Percentiles rank a stretch among this genome's conserved stretches.
phyloP scores from a whole-genome alignment of 1,140 invertebrate species.

The Telenomus remus region DNA sequence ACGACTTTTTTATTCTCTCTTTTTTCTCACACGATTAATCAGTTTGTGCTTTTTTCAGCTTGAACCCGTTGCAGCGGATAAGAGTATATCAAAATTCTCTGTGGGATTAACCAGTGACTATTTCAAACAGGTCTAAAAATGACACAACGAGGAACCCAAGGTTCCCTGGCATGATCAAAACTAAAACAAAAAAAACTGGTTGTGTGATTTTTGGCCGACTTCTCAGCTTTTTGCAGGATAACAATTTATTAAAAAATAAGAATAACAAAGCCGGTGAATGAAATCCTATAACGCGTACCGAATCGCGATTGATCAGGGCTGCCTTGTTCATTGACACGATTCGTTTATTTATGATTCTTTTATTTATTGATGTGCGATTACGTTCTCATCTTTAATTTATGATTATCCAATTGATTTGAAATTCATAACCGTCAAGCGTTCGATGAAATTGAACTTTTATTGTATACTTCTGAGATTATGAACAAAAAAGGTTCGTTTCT shows the following conservation, averaged over 20 bases:
- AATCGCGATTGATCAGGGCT: conserved; percentile 31
- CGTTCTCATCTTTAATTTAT: not conserved
- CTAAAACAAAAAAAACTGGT: too few species aligned
- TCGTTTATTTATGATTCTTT: not conserved
- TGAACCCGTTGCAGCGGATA: conserved; percentile 67
- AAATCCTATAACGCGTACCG: conserved; percentile 44
- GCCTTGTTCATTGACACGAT: conserved; percentile 5
- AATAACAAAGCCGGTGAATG: conserved; percentile 53
- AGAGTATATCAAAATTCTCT: conserved; percentile 68
- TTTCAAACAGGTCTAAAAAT: conserved; percentile 65
- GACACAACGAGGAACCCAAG: conserved; percentile 18
- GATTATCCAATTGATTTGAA: not conserved
- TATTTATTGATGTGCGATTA: conserved; percentile 14
- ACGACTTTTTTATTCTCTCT: not conserved
- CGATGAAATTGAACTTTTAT: too few species aligned
- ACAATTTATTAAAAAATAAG: conserved; percentile 15
- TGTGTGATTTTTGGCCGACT: conserved; percentile 44
- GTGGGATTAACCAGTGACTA: conserved; percentile 64
- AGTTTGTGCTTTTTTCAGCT: conserved; percentile 63
- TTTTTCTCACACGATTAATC: not conserved
- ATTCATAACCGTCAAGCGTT: too few species aligned
- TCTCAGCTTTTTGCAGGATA: conserved; percentile 13
- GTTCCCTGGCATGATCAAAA: too few species aligned
- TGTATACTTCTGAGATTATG: too few species aligned
- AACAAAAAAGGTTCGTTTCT: too few species aligned